Evolutionary conservation across 2,113 vertebrate species (phyloP), one percentile per base, ranked within the genome.

Genomic region (Thamnophis sirtalis): DNA sequence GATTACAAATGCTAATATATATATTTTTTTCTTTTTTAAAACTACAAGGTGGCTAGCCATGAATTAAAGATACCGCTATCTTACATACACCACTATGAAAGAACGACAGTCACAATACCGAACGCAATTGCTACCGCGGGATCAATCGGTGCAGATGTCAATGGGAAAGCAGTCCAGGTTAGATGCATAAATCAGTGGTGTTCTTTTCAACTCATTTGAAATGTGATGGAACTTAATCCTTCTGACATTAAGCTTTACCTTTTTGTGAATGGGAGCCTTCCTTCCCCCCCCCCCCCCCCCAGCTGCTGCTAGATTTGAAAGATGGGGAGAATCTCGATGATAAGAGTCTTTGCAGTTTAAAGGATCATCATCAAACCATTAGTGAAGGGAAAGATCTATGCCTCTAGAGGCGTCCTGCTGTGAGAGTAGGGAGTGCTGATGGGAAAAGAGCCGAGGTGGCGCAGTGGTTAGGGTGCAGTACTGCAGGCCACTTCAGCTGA

Each of bases 121-220:
- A 98, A 99, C 89, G 96, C 98, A 3, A 93, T 96, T 7, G 95
- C 97, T 0, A 97, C 98, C 0, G 98, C 97, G 0, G 98, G 97
- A 0, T 99, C 98, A 90, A 92, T 97, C 0, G 95, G 98, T 1
- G 97, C 98, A 0, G 98, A 99, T 1, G 96, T 97, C 95, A 99
- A 98, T 2, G 98, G 98, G 93, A 98, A 97, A 97, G 98, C 98
- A 0, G 97, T 98, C 88, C 97, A 98, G 98, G 98, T 98, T 88
- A 91, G 49, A 1, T 54, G 11, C 87, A 13, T 58, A 15, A 15
- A 53, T 92, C 94, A 50, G 63, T 56, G 11, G 24, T 85, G n/a
- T 63, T 53, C 11, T 73, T 9, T 33, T 60, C 88, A 9, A 0
- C 91, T 85, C 3, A 56, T 63, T 63, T 49, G 58, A 89, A 33